Evolutionary conservation across 1,140 invertebrate genomes (phyloP).

Genomic region (Diorhabda elongata): DNA sequence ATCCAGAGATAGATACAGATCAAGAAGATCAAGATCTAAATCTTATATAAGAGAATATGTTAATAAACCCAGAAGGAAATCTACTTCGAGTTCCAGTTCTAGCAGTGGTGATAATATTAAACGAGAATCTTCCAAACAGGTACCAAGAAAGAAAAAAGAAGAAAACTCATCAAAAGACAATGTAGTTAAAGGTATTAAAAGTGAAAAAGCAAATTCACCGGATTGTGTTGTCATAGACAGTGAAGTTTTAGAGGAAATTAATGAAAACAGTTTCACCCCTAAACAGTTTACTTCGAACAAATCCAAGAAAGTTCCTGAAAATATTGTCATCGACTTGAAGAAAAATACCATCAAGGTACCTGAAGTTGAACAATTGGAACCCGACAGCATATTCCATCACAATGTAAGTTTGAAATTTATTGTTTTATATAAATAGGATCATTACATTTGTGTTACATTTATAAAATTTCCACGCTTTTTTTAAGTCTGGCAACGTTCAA

Average conservation of each 20-base stretch:
- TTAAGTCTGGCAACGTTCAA: too few species aligned
- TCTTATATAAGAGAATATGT: slow-evolving; percentile 38
- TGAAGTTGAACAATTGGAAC: slow-evolving; percentile 40
- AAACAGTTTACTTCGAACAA: slow-evolving; percentile 37
- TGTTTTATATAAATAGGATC: too few species aligned
- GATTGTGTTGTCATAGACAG: slow-evolving; percentile 26
- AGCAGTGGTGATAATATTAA: slow-evolving; percentile 13
- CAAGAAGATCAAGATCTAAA: slow-evolving; percentile 34
- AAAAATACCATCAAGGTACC: slow-evolving; percentile 46
- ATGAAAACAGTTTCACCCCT: slow-evolving; percentile 38
- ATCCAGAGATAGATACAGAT: slow-evolving; percentile 32
- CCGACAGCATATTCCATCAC: slow-evolving; percentile 44
- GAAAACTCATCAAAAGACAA: slow-evolving; percentile 1
- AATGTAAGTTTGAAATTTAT: slow-evolving; percentile 32
- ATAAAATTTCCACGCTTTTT: too few species aligned
- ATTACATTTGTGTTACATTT: too few species aligned
- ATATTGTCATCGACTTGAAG: slow-evolving; percentile 45
- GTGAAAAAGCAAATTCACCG: slow-evolving; percentile 4
- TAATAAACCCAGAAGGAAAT: slow-evolving; percentile 30
- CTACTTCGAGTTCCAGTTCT: slow-evolving; percentile 26
- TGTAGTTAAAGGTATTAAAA: slow-evolving; percentile 3
- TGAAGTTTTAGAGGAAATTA: slow-evolving; percentile 39
- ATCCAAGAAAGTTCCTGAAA: slow-evolving; percentile 37
- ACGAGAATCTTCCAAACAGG: slow-evolving; percentile 15
- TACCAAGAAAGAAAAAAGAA: slow-evolving; percentile 18